Conservation (phyloP, 2,113 vertebrate species). For the Cebus imitator region DNA sequence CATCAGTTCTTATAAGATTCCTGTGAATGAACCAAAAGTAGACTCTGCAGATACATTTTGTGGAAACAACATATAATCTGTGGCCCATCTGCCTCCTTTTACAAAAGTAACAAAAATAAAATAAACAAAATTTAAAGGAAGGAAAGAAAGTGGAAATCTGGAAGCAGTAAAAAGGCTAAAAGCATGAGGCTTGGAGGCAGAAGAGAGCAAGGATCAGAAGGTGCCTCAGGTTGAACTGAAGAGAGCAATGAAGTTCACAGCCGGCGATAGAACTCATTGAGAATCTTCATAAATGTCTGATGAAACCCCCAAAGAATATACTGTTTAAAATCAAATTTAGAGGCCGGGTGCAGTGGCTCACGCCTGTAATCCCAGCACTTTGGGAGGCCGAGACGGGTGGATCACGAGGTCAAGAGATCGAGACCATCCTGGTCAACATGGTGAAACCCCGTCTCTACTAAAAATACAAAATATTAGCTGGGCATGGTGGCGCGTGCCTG, state of each 20-base stretch:
- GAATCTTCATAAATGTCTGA: background rate
- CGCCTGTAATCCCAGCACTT: no score
- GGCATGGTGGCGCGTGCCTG: no score
- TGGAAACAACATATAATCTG: background rate
- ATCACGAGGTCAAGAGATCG: no score
- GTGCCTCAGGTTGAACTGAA: background rate
- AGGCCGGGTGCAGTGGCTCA: no score
- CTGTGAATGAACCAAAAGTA: background rate
- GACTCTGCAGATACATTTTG: background rate
- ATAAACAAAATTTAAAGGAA: background rate
- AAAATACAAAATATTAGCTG: no score
- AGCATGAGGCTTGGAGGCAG: background rate
- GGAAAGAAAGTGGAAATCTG: constrained; percentile 1
- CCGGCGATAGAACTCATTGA: background rate
- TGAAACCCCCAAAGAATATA: background rate
- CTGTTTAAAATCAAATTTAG: background rate
- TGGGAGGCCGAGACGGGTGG: no score
- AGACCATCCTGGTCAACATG: no score
- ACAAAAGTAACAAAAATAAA: background rate
- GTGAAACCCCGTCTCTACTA: no score
- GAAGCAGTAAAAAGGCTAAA: background rate
- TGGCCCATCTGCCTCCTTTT: background rate
- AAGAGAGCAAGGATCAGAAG: background rate
- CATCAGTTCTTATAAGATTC: background rate
- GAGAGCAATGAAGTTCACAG: background rate